Percentiles rank a stretch among this genome's conserved stretches.
Evolutionary conservation across 1,140 invertebrate genomes (phyloP).

Genomic region (Augochlora pura): DNA sequence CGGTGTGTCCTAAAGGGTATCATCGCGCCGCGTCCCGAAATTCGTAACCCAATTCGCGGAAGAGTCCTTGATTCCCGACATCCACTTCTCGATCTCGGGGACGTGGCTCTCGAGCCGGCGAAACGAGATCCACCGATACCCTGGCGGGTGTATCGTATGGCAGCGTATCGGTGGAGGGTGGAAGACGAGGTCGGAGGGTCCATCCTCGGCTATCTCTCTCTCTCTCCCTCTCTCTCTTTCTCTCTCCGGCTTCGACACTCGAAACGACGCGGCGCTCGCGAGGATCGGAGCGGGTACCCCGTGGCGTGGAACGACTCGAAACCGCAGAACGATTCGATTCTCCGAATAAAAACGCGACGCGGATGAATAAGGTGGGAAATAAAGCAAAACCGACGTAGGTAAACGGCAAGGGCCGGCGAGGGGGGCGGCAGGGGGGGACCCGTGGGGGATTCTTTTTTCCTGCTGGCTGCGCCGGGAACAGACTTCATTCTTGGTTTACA

Average conservation of each 20-base stretch:
- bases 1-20: not conserved
- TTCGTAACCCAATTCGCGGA: slow-evolving; percentile 37
- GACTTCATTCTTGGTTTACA: slow-evolving; percentile 80
- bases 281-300: not conserved
- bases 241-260: slow-evolving; percentile 4
- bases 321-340: slow-evolving; percentile 48
- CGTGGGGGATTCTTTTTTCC: slow-evolving; percentile 35
- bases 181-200: not conserved
- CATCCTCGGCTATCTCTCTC: not conserved
- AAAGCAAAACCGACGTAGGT: slow-evolving; percentile 50
- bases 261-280: slow-evolving; percentile 26
- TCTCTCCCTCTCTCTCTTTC: too few relatives aligned
- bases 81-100: not conserved
- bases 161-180: slow-evolving; percentile 20
- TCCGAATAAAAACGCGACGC: slow-evolving; percentile 16
- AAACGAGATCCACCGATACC: slow-evolving; percentile 41
- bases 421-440: too few relatives aligned
- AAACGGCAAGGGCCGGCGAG: slow-evolving; percentile 24
- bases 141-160: slow-evolving; percentile 45
- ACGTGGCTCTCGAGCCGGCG: not conserved
- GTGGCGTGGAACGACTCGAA: not conserved
- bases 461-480: slow-evolving; percentile 61
- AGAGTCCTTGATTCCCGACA: slow-evolving; percentile 3
- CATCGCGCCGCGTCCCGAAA: not conserved
- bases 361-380: slow-evolving; percentile 28